Conservation (phyloP, 2,797 vertebrate species). For the Syngnathus rostellatus region DNA sequence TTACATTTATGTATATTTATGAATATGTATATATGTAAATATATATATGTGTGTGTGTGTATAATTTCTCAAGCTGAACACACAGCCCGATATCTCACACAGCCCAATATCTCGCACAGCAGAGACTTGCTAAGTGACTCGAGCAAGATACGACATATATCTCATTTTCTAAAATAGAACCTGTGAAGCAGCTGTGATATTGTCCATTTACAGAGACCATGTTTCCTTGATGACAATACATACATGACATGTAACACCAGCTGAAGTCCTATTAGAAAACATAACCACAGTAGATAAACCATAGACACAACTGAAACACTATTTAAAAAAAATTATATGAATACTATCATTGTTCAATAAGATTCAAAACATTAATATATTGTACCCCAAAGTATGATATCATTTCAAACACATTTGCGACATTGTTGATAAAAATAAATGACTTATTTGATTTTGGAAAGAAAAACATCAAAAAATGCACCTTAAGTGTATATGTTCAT, state of each 20-base stretch:
- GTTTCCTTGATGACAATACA: slow-evolving; percentile 6
- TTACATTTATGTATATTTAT: no score
- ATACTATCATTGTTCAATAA: no score
- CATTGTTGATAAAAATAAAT: no score
- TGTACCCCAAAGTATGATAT: no score
- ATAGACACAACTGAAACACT: background rate
- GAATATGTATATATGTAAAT: background rate
- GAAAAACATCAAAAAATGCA: no score
- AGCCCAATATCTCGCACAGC: slow-evolving; percentile 22
- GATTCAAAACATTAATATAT: no score
- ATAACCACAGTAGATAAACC: background rate
- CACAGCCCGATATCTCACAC: slow-evolving; percentile 18
- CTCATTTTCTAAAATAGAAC: slow-evolving; percentile 41
- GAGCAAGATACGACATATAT: slow-evolving; percentile 53
- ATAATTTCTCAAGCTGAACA: background rate
- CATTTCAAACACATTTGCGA: no score
- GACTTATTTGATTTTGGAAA: no score
- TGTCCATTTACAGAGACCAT: slow-evolving; percentile 22
- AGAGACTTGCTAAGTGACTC: slow-evolving; percentile 35
- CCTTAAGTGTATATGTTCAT: no score
- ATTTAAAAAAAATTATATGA: no score
- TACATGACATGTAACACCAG: slow-evolving; percentile 11
- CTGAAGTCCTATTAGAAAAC: background rate
- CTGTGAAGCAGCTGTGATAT: slow-evolving; percentile 30
- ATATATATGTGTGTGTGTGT: background rate